Conservation (phyloP, 30 jellyfish, hydroid and myxozoan genomes). For the Turritopsis rubra region DNA sequence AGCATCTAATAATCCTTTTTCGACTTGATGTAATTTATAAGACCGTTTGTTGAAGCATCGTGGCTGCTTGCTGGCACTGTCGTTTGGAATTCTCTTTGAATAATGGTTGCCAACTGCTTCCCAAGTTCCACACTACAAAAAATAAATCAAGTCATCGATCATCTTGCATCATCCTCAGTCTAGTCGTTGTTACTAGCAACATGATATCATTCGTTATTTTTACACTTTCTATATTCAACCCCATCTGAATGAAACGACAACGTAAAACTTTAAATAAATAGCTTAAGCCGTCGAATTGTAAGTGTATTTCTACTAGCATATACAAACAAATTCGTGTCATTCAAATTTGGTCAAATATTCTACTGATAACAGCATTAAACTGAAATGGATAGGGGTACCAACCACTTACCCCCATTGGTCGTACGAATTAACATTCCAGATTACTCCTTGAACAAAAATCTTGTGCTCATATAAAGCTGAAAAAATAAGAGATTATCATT, state of each 20-base stretch:
- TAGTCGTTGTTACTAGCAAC: background rate
- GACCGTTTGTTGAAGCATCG: conserved; percentile 96
- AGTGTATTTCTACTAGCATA: no score
- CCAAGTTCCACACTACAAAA: conserved; percentile 95
- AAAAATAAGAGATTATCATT: background rate
- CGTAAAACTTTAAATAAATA: no score
- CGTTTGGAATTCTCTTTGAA: conserved; percentile 73
- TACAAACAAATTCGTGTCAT: no score
- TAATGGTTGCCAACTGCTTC: conserved; percentile 91
- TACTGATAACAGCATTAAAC: no score
- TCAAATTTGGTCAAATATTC: no score
- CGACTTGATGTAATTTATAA: conserved; percentile 70
- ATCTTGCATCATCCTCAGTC: background rate
- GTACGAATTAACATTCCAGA: conserved; percentile 94
- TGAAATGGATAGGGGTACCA: no score
- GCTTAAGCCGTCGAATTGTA: no score
- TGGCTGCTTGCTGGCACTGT: conserved; percentile 53
- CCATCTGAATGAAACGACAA: no score
- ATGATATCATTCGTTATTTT: background rate
- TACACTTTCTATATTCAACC: no score
- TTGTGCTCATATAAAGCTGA: conserved; percentile 98
- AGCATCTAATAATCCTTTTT: background rate
- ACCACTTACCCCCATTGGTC: conserved; percentile 99
- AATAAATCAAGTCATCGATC: no score
- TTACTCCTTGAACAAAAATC: conserved; percentile 97